A percentile compares a stretch with the other conserved stretches of the same genome.
Conservation (phyloP, 2,113 vertebrate species). For the Ginglymostoma cirratum region DNA sequence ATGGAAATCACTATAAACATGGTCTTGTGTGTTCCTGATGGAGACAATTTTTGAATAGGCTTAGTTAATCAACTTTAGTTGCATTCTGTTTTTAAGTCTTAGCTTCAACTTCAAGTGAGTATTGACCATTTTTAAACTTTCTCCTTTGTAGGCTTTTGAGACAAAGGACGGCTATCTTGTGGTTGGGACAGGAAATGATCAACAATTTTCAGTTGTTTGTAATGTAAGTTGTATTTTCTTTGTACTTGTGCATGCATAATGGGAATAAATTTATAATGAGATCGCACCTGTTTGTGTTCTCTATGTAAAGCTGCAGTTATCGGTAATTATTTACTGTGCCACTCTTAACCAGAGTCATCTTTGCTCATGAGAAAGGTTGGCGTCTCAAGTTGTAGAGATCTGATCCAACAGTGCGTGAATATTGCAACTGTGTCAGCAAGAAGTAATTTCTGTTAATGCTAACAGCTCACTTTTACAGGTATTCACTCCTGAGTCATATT, state of each 20-base stretch:
- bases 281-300: background rate
- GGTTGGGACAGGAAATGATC: constrained; percentile 80
- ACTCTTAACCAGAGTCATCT: background rate
- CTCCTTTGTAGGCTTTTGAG: constrained; percentile 71
- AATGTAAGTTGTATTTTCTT: constrained; percentile 58
- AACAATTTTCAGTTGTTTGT: constrained; percentile 77
- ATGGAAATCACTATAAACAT: background rate
- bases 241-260: background rate
- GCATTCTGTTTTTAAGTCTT: background rate
- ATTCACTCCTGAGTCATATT: background rate
- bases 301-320: background rate
- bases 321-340: background rate
- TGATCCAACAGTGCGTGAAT: background rate
- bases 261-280: background rate
- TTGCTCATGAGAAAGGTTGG: background rate
- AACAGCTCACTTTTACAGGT: too few relatives aligned
- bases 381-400: background rate
- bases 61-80: background rate
- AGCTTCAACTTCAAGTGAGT: background rate
- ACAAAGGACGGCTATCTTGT: constrained; percentile 80
- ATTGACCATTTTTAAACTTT: background rate
- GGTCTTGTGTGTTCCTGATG: background rate
- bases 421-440: background rate
- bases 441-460: background rate
- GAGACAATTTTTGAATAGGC: background rate